Base-by-base conservation (phyloP, 2,113 vertebrate genomes). In the Silurus meridionalis region DNA sequence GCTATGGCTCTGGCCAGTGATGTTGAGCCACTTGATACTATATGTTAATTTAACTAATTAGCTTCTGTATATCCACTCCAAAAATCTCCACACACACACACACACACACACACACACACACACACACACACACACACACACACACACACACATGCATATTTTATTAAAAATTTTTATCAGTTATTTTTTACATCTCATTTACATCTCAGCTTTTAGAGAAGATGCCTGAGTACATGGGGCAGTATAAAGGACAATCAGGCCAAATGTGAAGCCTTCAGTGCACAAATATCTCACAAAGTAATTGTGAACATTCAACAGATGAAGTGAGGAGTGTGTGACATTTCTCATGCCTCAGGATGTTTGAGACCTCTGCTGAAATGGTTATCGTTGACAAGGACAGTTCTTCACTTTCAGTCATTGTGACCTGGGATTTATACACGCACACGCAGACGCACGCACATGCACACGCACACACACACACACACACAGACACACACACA, bases 331-430 rank as follows among this genome's bases (percentile, higher is more conserved):
- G 0, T 74, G 19, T 11, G 86, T 74, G 63, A 81, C 82, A 57
- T 85, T 89, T 86, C 86, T 69, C 6, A 57, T 37, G 55, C 83
- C 72, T 64, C 46, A 46, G 83, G 83, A 78, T 25, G 60, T 78
- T 13, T 55, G 72, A 78, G 72, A 78, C 71, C 83, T 78, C 72
- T 85, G 72, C 37, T 78, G 72, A 85, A 85, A 85, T 74, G 72
- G 72, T 85, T 64, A 85, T 48, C 25, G 61, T 78, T 78, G 72
- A 85, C 83, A 78, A 78, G 83, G 23, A 55, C 72, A 53, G 11
- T 85, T 78, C 57, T 84, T 84, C 83, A 84, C n/a, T 52, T 64
- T 25, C 37, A 19, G 58, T 77, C 69, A 82, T 13, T 8, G 53
- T 48, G 19, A 83, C 21, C 55, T 8, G 21, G 9, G 21, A 11